A percentile compares a stretch with the other conserved stretches of the same genome.
These are phyloP conservation scores for Euproctis similis DNA, from an alignment of 2,888 invertebrate genomes.

Conservation along the genomic window DNA sequence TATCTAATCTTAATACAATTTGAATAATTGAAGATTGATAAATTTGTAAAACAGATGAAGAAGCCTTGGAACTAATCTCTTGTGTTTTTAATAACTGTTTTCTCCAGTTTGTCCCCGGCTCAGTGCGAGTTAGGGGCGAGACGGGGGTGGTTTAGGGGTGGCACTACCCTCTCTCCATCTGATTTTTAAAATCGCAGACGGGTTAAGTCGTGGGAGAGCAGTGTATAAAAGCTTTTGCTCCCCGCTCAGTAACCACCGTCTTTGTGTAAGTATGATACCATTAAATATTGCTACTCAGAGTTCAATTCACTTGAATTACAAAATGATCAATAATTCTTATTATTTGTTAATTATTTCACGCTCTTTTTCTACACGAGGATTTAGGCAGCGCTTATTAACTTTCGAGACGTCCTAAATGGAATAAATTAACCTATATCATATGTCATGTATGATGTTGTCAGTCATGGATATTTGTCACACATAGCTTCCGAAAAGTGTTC, in stretches of 20 bases:
- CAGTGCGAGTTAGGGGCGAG: conserved; percentile 30
- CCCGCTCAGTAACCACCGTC: conserved; percentile 25
- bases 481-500: too few species aligned
- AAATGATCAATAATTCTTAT: too few species aligned
- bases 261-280: conserved; percentile 25
- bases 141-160: conserved; percentile 19
- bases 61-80: conserved; percentile 55
- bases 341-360: too few species aligned
- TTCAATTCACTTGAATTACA: not conserved
- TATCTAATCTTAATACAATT: too few species aligned
- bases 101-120: conserved; percentile 51
- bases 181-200: conserved; percentile 69
- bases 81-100: conserved; percentile 66
- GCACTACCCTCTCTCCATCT: conserved; percentile 46
- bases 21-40: conserved; percentile 16
- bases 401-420: too few species aligned
- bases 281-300: conserved; percentile 12
- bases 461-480: too few species aligned
- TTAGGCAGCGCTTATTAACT: too few species aligned
- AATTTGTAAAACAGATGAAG: conserved; percentile 42
- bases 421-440: too few species aligned
- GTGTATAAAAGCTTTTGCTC: conserved; percentile 30
- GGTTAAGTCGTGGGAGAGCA: conserved; percentile 48
- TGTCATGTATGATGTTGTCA: too few species aligned
- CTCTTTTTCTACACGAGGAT: too few species aligned